Base-by-base conservation (phyloP, 2,113 vertebrate genomes). In the Pampusana beccarii region DNA sequence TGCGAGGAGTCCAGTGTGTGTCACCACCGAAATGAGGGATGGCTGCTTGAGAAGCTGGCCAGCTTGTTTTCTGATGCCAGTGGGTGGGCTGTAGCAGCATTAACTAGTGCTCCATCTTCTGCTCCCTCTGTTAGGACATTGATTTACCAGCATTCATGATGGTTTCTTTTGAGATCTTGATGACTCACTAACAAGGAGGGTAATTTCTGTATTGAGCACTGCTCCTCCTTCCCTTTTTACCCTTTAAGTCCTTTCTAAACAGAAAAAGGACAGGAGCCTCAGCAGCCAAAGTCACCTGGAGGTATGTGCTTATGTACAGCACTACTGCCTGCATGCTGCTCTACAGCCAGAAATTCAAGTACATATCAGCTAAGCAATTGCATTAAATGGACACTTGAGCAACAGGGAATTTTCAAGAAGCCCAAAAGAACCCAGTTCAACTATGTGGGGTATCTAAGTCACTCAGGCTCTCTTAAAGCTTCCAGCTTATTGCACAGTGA, bases 121-220 rank as follows among this genome's bases (percentile, higher is more conserved):
- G 48, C 48, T 93, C 57, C 42, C 42, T 71, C 81, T 86, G 57
- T 16, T 34, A 42, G 53, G 42, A 67, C 54, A 69, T 0, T 65
- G 82, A 86, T 88, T 90, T 56, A 54, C 48, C 62, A 86, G 44
- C 71, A 42, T 82, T 86, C 50, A 61, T 2, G 29, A 38, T 36
- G 6, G 79, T 75, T 96, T 80, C 82, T 67, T 95, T 23, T 23
- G 71, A 80, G 29, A 29, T 92, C 88, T 64, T 72, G 61, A 64
- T 64, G 57, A 42, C 50, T 79, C 70, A 33, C 42, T 60, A 64
- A 60, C 53, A 51, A 66, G 74, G 29, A 85, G 23, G 48, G 61
- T 50, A 33, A 75, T 82, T 82, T 90, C 56, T 5, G 1, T 26
- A 51, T 8, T 29, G 31, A 86, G 53, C 79, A 44, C 28, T 2